Evolutionary conservation across 2,797 vertebrate species (phyloP).

Genomic region (Leptatherina wallacei): DNA sequence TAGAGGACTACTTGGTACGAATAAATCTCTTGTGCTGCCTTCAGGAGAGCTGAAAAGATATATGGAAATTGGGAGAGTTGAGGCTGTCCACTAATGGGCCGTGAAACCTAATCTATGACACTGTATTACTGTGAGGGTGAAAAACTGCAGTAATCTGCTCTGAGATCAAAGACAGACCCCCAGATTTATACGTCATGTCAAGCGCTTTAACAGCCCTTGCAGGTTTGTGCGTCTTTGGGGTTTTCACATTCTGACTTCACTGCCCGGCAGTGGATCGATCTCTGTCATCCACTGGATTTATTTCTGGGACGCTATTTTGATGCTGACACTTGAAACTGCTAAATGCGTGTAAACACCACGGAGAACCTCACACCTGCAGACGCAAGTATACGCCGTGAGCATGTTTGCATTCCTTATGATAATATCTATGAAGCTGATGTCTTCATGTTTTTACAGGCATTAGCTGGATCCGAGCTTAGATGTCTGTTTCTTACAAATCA

Average conservation of each 20-base stretch:
- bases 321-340: slow-evolving; percentile 53
- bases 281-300: slow-evolving; percentile 51
- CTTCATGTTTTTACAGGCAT: slow-evolving; percentile 5
- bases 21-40: slow-evolving; percentile 63
- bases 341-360: slow-evolving; percentile 25
- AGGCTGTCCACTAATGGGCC: slow-evolving; percentile 70
- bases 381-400: slow-evolving; percentile 26
- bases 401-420: slow-evolving; percentile 11
- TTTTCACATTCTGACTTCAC: slow-evolving; percentile 50
- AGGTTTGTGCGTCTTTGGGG: slow-evolving; percentile 39
- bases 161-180: slow-evolving; percentile 37
- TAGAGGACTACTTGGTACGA: slow-evolving; percentile 28
- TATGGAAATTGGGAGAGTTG: slow-evolving; percentile 70
- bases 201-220: slow-evolving; percentile 49
- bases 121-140: slow-evolving; percentile 53
- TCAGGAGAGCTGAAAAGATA: slow-evolving; percentile 62
- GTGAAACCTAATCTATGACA: slow-evolving; percentile 78
- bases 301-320: slow-evolving; percentile 41
- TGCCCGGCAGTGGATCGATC: slow-evolving; percentile 50
- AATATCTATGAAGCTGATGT: slow-evolving; percentile 5
- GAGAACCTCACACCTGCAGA: slow-evolving; percentile 5
- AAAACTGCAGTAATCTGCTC: slow-evolving; percentile 42
- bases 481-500: neutral
- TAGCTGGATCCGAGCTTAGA: neutral
- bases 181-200: slow-evolving; percentile 53